Base-by-base conservation (phyloP, 2,113 vertebrate genomes). In the Brienomyrus longianalis region DNA sequence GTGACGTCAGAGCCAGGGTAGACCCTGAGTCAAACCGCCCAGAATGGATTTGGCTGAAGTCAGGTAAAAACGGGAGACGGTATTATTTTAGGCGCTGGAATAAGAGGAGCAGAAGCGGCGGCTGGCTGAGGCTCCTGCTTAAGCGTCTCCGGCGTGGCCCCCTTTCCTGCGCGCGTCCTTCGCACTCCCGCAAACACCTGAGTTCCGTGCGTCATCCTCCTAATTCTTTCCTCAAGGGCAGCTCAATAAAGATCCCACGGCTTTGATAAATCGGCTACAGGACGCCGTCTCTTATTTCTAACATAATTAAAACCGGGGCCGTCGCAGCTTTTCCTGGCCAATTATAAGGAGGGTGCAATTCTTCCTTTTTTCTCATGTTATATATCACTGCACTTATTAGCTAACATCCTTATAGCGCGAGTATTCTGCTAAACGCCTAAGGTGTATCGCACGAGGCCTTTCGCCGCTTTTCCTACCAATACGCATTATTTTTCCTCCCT, bases 121-220 rank as follows among this genome's bases (percentile, higher is more conserved):
- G 77, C 50, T 59, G 70, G 77, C 70, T 77, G 31, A 15, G 45
- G 70, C 47, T 39, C 54, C 19, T 47, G 83, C 83, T 23, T 1
- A 48, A 8, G 43, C 9, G 39, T 39, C 27, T 62, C 59, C 59
- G 59, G 59, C 59, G 23, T 3, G n/a, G 43, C 66, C 87, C 47
- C 59, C 59, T 88, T 74, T 88, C 54, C 88, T 39, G 50, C 8
- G 52, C 27, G 31, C 13, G 39, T 86, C 59, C 83, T 51, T 90
- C 89, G 66, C 84, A n/a, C 59, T 54, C 39, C 39, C 47, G 6
- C 85, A 31, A 77, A 90, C 89, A 87, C 62, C 89, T 87, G 85
- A 87, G 89, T 35, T 70, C 59, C 13, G 84, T 90, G 89, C 89
- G 83, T 90, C 89, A 90, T 90, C 83, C 84, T 74, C 83, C 59